These are phyloP conservation scores for Clarias platycephalus DNA, from an alignment of 2,797 vertebrate species.

Conservation along the genomic window DNA sequence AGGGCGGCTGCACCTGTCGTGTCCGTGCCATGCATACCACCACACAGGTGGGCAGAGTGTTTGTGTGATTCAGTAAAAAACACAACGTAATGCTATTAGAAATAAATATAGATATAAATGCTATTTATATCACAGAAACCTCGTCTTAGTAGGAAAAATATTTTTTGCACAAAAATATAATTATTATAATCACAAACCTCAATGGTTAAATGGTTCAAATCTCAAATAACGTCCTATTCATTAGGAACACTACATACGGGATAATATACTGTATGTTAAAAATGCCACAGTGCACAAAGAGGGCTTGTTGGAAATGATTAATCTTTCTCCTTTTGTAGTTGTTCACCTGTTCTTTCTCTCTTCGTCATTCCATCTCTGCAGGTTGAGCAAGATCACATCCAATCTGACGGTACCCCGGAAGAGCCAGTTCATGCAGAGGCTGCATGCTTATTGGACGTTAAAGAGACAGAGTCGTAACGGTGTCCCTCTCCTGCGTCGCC, in stretches of 20 bases:
- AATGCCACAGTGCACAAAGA: not conserved
- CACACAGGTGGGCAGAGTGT: slow-evolving; percentile 81
- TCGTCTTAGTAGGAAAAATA: not conserved
- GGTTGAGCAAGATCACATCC: slow-evolving; percentile 97
- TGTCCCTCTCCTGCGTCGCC: slow-evolving; percentile 91
- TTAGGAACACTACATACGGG: not conserved
- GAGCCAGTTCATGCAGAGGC: slow-evolving; percentile 98
- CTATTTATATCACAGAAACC: not conserved
- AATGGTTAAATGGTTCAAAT: not conserved
- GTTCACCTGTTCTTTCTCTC: not conserved
- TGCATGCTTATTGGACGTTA: slow-evolving; percentile 98
- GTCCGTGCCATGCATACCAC: slow-evolving; percentile 97
- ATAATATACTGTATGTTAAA: not conserved
- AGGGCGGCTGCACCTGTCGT: slow-evolving; percentile 94
- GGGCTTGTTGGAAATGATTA: not conserved
- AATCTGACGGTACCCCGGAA: slow-evolving; percentile 94
- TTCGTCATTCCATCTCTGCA: slow-evolving; percentile 55
- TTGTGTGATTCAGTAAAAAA: too few species aligned
- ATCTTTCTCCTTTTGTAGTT: not conserved
- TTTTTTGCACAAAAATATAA: not conserved
- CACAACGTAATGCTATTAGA: too few species aligned
- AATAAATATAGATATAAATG: too few species aligned
- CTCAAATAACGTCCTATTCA: not conserved
- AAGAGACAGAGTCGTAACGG: slow-evolving; percentile 98
- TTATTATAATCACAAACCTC: not conserved